Evolutionary conservation across 2,113 vertebrate species (phyloP), one percentile per base, ranked within the genome.

Genomic region (Amazona vittata): DNA sequence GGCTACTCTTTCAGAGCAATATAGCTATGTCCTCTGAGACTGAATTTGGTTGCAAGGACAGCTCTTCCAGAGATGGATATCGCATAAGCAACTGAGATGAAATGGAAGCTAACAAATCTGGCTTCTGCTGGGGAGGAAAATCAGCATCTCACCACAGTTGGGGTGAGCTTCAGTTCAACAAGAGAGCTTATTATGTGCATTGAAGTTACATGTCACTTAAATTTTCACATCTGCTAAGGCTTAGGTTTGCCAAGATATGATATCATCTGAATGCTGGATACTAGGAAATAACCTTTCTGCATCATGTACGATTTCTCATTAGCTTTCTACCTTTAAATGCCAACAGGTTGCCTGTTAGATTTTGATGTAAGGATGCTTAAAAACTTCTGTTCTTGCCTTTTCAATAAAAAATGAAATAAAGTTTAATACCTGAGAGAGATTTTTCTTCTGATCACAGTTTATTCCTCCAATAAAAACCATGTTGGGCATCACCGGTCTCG

Each of bases 401-500:
- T 65, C 35, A 46, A 21, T 29, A 47, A 68, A 79, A 76, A 76
- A 15, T 1, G 43, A 63, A 57, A 19, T 6, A 41, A 64, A 83
- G 59, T 22, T 14, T 39, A 16, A 16, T 95, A 96, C 80, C 89
- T 95, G 76, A 74, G 93, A 63, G 5, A 97, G 73, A 2, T 78
- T 93, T 37, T 96, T 90, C 64, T 33, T 63, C 64, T 64, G 29
- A 5, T 18, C 26, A 55, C 98, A 98, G 76, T 96, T 97, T 70
- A 98, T 97, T 4, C 98, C 98, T 12, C 97, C 97, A 0, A 98
- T 98, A 4, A 98, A 97, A 84, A 99, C 47, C 97, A 98, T 97
- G 91, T 99, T 99, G 75, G 99, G 99, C 99, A 99, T 98, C 65
- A 98, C 25, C 1, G 99, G 99, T 77, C 29, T 98, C 0, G 98